Base-by-base conservation (phyloP, 2,797 vertebrate genomes). In the Melanogrammus aeglefinus region DNA sequence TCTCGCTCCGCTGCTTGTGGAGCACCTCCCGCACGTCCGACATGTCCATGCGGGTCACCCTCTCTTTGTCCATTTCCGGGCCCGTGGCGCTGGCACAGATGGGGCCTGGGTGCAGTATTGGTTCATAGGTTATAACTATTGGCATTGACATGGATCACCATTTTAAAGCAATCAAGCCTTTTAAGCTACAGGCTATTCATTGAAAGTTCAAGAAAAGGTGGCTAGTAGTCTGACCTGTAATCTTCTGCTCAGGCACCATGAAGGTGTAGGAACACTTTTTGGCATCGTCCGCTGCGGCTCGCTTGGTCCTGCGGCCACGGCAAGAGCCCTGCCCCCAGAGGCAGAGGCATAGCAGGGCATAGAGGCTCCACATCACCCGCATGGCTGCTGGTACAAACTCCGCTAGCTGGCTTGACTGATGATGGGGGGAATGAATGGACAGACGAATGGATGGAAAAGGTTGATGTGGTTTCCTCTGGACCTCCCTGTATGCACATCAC, bases 261-360 rank as follows among this genome's bases (percentile, higher is more conserved):
- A 99, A 99, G 0, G 98, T 99, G 86, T 99, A 99, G 27, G 96
- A 95, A 51, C 98, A 99, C 85, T 96, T 97, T 88, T 95, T 97
- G n/a, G 85, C 90, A 0, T 94, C 91, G 73, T 95, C 94, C 66
- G 47, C 10, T 2, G 92, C 57, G 63, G 93, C 89, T 83, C 93
- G 89, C 84, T 86, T 92, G 78, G 79, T 90, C 77, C 92, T 93
- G 21, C 95, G 93, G 79, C 89, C 91, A 84, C 93, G 92, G 84
- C 93, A 89, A 82, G 90, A 85, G 85, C 87, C 85, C 73, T 90
- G 80, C 77, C 80, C 85, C 70, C 95, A 93, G 69, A 93, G 21
- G 76, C 95, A 91, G 82, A 98, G 90, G 83, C 94, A 93, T 81
- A 98, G 82, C 41, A 98, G 80, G 69, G 94, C 87, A 33, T 93